These are phyloP conservation scores for Cerastis rubricosa DNA, from an alignment of 2,888 invertebrate species.

Conservation along the genomic window DNA sequence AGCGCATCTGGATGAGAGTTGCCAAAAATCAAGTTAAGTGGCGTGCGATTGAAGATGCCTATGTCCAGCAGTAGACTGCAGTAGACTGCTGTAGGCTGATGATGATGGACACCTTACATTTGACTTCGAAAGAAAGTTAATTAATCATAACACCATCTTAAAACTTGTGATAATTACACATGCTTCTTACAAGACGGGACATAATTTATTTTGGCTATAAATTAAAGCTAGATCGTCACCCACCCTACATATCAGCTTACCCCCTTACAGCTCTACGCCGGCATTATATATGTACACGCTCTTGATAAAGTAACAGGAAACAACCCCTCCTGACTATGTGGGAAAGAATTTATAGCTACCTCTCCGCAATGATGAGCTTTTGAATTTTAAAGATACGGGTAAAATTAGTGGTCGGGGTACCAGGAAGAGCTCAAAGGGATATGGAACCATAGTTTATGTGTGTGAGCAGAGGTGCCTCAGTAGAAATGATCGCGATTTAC, in stretches of 20 bases:
- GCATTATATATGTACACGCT: constrained; percentile 35
- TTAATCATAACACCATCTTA: neutral
- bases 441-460: neutral
- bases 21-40: neutral
- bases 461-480: neutral
- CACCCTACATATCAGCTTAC: constrained; percentile 20
- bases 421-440: constrained; percentile 4
- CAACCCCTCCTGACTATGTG: constrained; percentile 25
- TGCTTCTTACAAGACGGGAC: too few relatives aligned
- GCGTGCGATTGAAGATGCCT: neutral
- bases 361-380: constrained; percentile 59
- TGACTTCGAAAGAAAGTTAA: neutral
- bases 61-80: neutral
- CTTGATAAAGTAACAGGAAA: constrained; percentile 40
- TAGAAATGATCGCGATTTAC: neutral
- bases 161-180: neutral
- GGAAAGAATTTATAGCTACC: constrained; percentile 53
- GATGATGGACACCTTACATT: neutral
- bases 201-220: constrained; percentile 8
- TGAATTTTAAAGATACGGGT: constrained; percentile 62
- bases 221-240: constrained; percentile 6
- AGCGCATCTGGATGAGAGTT: too few relatives aligned
- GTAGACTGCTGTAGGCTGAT: neutral
- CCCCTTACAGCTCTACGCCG: neutral
- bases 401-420: constrained; percentile 41